Evolutionary conservation across 2,113 vertebrate species (phyloP).

Genomic region (Orthonyx spaldingii): DNA sequence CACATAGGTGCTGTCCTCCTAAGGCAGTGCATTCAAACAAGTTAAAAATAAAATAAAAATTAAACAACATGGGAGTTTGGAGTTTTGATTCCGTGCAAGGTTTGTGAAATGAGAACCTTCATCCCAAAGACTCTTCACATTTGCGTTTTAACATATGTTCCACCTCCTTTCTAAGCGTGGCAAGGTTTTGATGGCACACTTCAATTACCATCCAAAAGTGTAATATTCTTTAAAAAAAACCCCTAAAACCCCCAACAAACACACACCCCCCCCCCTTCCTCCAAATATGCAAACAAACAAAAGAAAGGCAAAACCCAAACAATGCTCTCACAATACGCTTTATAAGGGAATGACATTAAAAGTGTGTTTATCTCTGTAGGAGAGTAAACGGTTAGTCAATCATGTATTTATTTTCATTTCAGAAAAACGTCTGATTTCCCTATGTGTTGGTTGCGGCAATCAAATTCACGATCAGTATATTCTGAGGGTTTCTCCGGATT

Average conservation of each 20-base stretch:
- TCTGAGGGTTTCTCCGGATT: constrained; percentile 96
- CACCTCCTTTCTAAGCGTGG: constrained; percentile 59
- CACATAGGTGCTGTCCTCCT: not conserved
- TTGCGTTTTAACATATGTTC: constrained; percentile 61
- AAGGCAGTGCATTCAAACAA: not conserved
- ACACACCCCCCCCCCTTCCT: accelerated
- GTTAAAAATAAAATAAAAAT: constrained; percentile 16
- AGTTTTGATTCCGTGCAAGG: constrained; percentile 55
- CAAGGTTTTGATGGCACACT: constrained; percentile 62
- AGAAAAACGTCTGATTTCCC: constrained; percentile 97
- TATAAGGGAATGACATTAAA: constrained; percentile 67
- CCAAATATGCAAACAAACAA: not conserved
- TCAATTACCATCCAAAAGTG: constrained; percentile 64
- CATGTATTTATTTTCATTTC: constrained; percentile 80
- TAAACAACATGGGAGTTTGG: constrained; percentile 29
- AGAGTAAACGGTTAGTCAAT: constrained; percentile 75
- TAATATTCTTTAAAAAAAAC: not conserved
- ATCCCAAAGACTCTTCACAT: constrained; percentile 23
- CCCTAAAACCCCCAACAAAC: not conserved
- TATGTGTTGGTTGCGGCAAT: constrained; percentile 99
- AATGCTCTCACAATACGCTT: constrained; percentile 32
- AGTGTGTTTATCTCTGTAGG: constrained; percentile 78
- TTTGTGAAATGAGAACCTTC: not conserved
- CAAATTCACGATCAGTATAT: constrained; percentile 99
- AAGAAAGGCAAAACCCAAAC: not conserved